Evolutionary conservation across 2,797 vertebrate species (phyloP).

Genomic region (Zenarchopterus dispar): DNA sequence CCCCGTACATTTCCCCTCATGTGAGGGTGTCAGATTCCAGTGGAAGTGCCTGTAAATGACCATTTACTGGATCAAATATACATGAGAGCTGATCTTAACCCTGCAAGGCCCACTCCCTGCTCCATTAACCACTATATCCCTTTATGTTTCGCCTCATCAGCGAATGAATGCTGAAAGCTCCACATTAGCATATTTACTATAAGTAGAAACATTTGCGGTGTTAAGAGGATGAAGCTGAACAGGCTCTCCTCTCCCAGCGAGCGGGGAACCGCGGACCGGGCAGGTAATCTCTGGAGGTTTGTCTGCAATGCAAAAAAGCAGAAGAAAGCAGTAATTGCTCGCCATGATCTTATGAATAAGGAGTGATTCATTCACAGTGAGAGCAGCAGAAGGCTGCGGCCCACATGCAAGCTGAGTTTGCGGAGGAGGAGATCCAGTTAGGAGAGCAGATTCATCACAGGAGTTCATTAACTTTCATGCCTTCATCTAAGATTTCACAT

Average conservation of each 20-base stretch:
- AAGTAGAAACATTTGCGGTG: conserved; percentile 4
- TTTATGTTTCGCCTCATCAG: conserved; percentile 20
- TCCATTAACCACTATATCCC: conserved; percentile 57
- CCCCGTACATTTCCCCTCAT: conserved; percentile 36
- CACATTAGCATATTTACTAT: conserved; percentile 29
- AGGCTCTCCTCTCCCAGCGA: neutral
- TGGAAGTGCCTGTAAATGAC: conserved; percentile 60
- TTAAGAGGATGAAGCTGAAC: conserved; percentile 4
- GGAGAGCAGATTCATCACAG: conserved; percentile 17
- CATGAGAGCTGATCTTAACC: conserved; percentile 55
- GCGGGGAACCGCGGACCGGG: neutral
- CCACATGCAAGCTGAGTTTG: conserved; percentile 46
- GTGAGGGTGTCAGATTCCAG: conserved; percentile 56
- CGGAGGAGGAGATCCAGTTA: conserved; percentile 12
- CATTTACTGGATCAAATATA: conserved; percentile 71
- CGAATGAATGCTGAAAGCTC: conserved; percentile 27
- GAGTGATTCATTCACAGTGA: conserved; percentile 58
- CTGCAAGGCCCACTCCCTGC: conserved; percentile 4
- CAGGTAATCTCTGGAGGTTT: neutral
- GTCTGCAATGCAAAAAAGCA: conserved; percentile 20
- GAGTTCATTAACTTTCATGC: conserved; percentile 5
- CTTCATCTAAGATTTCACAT: no score
- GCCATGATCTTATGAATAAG: conserved; percentile 50
- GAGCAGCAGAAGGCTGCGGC: conserved; percentile 50
- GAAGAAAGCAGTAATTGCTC: conserved; percentile 34